Base-by-base conservation (phyloP, 2,888 invertebrate species). In the Diogma glabrata region DNA sequence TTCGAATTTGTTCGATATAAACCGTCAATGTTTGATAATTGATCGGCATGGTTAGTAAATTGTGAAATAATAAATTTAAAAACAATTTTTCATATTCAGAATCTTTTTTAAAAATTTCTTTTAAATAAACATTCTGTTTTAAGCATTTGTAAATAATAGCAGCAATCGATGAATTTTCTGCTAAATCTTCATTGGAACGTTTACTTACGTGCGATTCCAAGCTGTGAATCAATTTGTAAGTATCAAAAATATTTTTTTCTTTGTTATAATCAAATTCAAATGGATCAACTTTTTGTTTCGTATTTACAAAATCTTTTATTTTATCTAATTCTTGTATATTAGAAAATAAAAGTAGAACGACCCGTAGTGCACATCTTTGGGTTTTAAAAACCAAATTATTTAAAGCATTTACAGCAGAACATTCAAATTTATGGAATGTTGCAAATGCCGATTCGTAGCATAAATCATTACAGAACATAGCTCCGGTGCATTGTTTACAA, bases 1-100 rank as follows among this genome's bases (percentile, higher is more conserved):
- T n/a, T 55, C 67, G 66, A 51, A 67, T 66, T 56, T 63, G 66
- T 8, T 64, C 64, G 7, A 75, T 75, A 20, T 69, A 66, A 51
- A 81, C 75, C 53, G 79, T 77, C 40, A 90, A 77, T 50, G 84
- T 81, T 65, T 92, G 92, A 71, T 87, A 87, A 68, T 94, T 94
- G 53, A 85, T 87, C 0, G 91, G 82, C 55, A 84, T 78, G 50
- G 87, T 87, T 71, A 87, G 88, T 53, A 84, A 73, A 66, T 91
- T 89, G 33, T 77, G 74, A 52, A 91, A 72, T 33, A 92, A 63
- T 19, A 83, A 66, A 8, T 81, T 79, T 23, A 82, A 82, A 12
- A 59, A 78, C 55, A 64, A 74, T 28, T 73, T 65, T 2, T 67
- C 60, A 1, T 65, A 65, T 4, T 65, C 60, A 16, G 73, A 63